phyloP scores from a whole-genome alignment of 2,888 invertebrate species.

The Campopleginae sp. region DNA sequence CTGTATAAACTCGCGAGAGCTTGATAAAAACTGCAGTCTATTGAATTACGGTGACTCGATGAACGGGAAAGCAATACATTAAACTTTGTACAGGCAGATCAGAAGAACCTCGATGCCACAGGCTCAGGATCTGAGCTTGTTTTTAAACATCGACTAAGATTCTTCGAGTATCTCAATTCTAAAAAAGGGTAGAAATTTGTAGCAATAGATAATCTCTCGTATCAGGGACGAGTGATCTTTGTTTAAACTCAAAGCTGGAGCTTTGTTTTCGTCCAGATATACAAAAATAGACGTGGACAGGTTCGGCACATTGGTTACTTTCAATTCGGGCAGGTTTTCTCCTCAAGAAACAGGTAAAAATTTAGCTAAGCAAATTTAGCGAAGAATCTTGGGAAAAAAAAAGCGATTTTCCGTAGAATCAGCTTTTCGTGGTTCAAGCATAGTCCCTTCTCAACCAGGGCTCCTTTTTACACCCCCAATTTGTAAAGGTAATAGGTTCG shows the following conservation, averaged over 20 bases:
- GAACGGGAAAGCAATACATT: background rate
- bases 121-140: background rate
- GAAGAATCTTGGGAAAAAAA: background rate
- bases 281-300: background rate
- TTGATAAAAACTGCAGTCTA: background rate
- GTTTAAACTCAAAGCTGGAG: too few species aligned
- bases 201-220: background rate
- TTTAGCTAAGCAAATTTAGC: background rate
- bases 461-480: conserved; percentile 10
- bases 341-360: background rate
- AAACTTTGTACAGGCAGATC: background rate
- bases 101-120: background rate
- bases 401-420: background rate
- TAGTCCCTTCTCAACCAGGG: background rate
- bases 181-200: too few species aligned
- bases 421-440: background rate
- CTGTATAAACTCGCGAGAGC: conserved; percentile 1
- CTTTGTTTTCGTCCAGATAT: too few species aligned
- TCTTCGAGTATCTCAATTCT: too few species aligned
- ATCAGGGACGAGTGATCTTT: too few species aligned
- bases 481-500: conserved; percentile 28
- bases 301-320: background rate
- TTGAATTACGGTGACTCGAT: background rate
- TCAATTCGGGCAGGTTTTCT: too few species aligned
- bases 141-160: background rate